A percentile compares a stretch with the other conserved stretches of the same genome.
phyloP scores from a whole-genome alignment of 2,888 invertebrate species.

The Chrysotoxum bicinctum region DNA sequence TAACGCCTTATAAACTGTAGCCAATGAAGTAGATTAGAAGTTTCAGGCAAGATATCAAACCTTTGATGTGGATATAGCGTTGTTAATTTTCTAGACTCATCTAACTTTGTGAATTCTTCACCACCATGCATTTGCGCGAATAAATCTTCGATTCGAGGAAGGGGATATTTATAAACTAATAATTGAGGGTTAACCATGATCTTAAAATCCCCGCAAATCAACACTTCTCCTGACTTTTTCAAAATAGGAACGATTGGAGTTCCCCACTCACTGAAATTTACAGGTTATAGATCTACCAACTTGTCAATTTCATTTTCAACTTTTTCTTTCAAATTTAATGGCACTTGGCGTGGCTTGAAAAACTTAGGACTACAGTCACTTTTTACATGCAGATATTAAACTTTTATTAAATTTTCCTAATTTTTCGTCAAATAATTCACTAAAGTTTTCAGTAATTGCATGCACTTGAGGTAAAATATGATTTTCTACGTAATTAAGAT shows the following conservation, averaged over 20 bases:
- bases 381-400: not conserved
- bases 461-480: not conserved
- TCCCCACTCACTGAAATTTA: not conserved
- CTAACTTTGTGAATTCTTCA: not conserved
- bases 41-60: too few relatives aligned
- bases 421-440: not conserved
- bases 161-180: conserved; percentile 1
- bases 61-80: conserved; percentile 1
- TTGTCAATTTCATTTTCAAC: not conserved
- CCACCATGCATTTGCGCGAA: not conserved
- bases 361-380: not conserved
- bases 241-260: not conserved
- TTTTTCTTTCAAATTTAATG: not conserved
- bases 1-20: too few relatives aligned
- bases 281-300: not conserved
- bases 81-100: not conserved
- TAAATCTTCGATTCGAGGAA: not conserved
- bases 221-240: not conserved
- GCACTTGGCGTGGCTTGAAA: too few relatives aligned
- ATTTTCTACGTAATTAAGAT: not conserved
- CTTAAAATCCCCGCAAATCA: not conserved
- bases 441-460: not conserved
- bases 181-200: not conserved
- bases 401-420: not conserved
- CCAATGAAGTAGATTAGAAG: too few relatives aligned